These are phyloP conservation scores for Caranx melampygus DNA, from an alignment of 2,113 vertebrate genomes.

Conservation along the genomic window DNA sequence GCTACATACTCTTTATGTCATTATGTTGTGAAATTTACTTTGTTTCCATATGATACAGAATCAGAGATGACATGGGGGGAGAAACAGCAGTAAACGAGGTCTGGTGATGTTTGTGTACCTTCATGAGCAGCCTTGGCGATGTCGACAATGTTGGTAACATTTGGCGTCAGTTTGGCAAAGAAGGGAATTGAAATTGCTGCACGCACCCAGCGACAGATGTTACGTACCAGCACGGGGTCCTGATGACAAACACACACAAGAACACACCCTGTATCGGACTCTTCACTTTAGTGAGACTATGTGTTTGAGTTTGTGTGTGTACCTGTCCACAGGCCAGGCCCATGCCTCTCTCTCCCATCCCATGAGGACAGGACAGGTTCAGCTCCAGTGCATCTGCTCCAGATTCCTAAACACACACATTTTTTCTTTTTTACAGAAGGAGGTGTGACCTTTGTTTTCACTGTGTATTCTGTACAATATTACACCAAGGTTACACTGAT, in stretches of 20 bases:
- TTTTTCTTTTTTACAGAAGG: background rate
- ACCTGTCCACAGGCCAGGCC: conserved; percentile 97
- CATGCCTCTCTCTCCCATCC: conserved; percentile 98
- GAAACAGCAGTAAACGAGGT: background rate
- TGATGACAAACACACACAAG: conserved; percentile 65
- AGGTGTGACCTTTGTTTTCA: background rate
- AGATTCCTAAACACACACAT: conserved; percentile 82
- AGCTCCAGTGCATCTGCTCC: conserved; percentile 96
- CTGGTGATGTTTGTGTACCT: conserved; percentile 80
- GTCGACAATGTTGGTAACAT: conserved; percentile 93
- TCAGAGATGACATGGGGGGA: background rate
- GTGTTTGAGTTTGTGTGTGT: conserved; percentile 50
- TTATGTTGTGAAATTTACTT: background rate
- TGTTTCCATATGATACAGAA: background rate
- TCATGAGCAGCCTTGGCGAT: conserved; percentile 91
- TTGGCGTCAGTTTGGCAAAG: conserved; percentile 98
- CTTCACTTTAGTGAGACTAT: background rate
- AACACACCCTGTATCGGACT: background rate
- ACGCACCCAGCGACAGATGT: conserved; percentile 97
- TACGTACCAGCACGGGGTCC: conserved; percentile 92
- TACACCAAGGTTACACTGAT: no score
- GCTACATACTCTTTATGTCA: background rate
- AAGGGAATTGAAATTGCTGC: conserved; percentile 91
- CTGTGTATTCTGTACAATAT: background rate
- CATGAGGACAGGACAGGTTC: conserved; percentile 96